Base-by-base conservation (phyloP, 2,797 vertebrate species). In the Fringilla coelebs region DNA sequence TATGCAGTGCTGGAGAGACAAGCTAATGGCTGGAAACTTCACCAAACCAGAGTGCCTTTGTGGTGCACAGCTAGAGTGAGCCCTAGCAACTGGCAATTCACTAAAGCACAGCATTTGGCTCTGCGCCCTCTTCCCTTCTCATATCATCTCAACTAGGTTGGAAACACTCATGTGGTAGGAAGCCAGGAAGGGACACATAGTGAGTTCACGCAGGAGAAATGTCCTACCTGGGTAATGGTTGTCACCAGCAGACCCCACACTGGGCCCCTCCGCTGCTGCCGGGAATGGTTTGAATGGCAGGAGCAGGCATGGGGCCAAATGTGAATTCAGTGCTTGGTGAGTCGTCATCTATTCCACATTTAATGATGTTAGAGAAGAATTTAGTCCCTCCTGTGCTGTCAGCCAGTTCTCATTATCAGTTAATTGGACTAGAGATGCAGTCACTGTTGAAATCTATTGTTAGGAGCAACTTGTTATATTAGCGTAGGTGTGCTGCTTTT, bases 41-140 rank as follows among this genome's bases (percentile, higher is more conserved):
- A 82, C 34, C 88, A 79, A 86, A 76, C 51, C 73, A 65, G 40
- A 77, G 25, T 43, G 32, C 32, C 65, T 95, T 78, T 93, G 72
- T 51, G 72, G 54, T 22, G 54, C 85, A 73, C 70, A 75, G 79
- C 32, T 51, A 78, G 18, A 73, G 41, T 17, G 41, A 93, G 63
- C 57, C 74, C 34, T 77, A 91, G 85, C 77, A 78, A 88, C 73
- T 49, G 67, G 76, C 88, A 84, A 61, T 73, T 66, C 66, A 73
- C 77, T 96, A 72, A 95, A 94, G 63, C 75, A 58, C 88, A 74
- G 45, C 57, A 6, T 83, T 96, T 96, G 84, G 71, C 67, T 90
- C 45, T 29, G 26, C 57, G 86, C 74, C 80, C 28, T 78, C 71
- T 87, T 85, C 48, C 32, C 74, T 93, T 90, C 91, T 67, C 45